Conservation (phyloP, 2,113 vertebrate species). For the Falco punctatus region DNA sequence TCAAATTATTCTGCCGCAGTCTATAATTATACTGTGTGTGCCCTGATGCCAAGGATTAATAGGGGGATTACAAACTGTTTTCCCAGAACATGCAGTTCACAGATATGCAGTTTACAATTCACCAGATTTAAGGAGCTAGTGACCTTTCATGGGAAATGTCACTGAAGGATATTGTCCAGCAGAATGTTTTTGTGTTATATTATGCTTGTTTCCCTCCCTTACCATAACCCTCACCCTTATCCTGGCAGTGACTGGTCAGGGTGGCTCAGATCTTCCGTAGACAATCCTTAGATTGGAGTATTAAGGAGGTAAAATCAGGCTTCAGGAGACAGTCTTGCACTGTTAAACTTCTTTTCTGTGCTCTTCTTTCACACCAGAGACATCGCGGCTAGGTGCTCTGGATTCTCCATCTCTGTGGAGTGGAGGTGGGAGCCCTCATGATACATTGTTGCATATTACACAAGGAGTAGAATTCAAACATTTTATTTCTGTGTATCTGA, state of each 20-base stretch:
- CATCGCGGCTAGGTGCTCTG: neutral
- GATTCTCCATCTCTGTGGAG: neutral
- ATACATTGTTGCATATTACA: neutral
- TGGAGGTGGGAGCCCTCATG: neutral
- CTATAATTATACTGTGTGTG: constrained; percentile 39
- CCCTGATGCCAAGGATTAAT: constrained; percentile 61
- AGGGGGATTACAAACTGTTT: constrained; percentile 31
- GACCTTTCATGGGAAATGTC: neutral
- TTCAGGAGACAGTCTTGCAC: neutral
- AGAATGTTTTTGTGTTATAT: neutral
- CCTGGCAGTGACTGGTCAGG: neutral
- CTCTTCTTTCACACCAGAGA: neutral
- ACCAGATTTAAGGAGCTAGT: neutral
- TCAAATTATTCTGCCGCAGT: constrained; percentile 35
- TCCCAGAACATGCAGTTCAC: neutral
- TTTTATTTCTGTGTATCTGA: neutral
- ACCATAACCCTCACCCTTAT: too few species aligned
- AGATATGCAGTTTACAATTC: neutral
- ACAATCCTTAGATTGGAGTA: neutral
- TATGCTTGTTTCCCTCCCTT: neutral
- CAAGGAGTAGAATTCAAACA: neutral
- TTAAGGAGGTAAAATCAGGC: neutral
- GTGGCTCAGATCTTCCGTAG: neutral
- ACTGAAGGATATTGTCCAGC: neutral
- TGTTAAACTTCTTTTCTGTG: neutral